Percentiles rank a stretch among this genome's conserved stretches.
phyloP scores from a whole-genome alignment of 1,140 invertebrate genomes.

The Trinorchestia longiramus region DNA sequence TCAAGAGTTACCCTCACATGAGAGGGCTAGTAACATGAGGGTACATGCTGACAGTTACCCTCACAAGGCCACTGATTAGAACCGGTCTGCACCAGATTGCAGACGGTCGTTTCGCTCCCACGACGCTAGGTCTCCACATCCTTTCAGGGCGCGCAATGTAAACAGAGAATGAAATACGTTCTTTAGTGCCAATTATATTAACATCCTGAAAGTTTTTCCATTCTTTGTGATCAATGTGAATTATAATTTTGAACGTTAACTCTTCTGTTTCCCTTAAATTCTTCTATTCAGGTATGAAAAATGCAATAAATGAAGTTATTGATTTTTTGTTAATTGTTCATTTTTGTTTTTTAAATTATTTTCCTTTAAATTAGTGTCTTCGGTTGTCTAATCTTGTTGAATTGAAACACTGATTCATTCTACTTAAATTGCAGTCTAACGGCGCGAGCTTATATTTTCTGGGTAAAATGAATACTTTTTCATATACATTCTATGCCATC shows the following conservation, averaged over 20 bases:
- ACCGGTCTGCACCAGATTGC: neutral
- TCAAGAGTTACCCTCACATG: neutral
- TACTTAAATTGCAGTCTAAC: neutral
- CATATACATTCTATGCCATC: neutral
- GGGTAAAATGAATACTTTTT: neutral
- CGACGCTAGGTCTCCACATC: neutral
- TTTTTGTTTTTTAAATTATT: too few relatives aligned
- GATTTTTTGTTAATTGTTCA: neutral
- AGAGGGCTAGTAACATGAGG: neutral
- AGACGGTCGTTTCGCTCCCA: neutral
- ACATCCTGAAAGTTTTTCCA: neutral
- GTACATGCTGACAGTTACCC: neutral
- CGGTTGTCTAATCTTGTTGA: neutral
- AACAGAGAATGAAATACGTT: neutral
- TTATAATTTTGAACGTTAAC: neutral
- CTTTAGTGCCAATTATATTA: neutral
- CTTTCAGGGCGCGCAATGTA: neutral
- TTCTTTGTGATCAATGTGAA: neutral
- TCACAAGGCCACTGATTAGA: neutral
- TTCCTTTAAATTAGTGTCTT: neutral
- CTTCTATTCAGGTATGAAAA: neutral
- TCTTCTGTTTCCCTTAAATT: neutral
- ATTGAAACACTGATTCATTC: neutral
- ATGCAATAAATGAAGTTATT: neutral
- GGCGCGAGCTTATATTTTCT: neutral